Evolutionary conservation across 1,140 invertebrate species (phyloP).

Genomic region (Drosophila pachea): DNA sequence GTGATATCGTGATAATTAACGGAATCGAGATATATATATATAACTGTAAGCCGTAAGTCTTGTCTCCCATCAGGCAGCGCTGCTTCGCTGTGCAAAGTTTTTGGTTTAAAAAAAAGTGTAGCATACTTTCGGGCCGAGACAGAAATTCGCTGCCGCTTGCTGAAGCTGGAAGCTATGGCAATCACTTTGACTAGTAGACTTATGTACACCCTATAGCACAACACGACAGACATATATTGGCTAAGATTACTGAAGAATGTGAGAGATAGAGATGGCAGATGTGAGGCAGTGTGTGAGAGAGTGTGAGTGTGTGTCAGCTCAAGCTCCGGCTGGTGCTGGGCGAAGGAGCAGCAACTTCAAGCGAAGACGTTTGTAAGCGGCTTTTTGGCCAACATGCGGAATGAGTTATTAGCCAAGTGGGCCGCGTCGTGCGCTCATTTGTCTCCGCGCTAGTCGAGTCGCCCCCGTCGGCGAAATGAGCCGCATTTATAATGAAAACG

Average conservation of each 20-base stretch:
- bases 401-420: conserved; percentile 22
- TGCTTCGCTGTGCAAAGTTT: neutral
- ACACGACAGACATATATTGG: too few relatives aligned
- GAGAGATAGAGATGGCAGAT: too few relatives aligned
- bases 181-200: too few relatives aligned
- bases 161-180: neutral
- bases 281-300: too few relatives aligned
- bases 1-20: too few relatives aligned
- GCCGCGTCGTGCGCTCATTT: conserved; percentile 18
- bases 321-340: neutral
- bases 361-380: neutral
- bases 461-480: conserved; percentile 29
- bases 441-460: conserved; percentile 16
- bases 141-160: neutral
- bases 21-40: too few relatives aligned
- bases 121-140: conserved; percentile 24
- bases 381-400: neutral
- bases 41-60: neutral
- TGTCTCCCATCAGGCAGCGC: neutral
- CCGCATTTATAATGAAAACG: conserved; percentile 21
- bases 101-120: neutral
- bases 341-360: neutral
- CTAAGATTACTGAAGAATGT: too few relatives aligned
- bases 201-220: too few relatives aligned
- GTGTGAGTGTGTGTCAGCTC: too few relatives aligned